phyloP scores from a whole-genome alignment of 2,113 vertebrate genomes.

The Calypte anna region DNA sequence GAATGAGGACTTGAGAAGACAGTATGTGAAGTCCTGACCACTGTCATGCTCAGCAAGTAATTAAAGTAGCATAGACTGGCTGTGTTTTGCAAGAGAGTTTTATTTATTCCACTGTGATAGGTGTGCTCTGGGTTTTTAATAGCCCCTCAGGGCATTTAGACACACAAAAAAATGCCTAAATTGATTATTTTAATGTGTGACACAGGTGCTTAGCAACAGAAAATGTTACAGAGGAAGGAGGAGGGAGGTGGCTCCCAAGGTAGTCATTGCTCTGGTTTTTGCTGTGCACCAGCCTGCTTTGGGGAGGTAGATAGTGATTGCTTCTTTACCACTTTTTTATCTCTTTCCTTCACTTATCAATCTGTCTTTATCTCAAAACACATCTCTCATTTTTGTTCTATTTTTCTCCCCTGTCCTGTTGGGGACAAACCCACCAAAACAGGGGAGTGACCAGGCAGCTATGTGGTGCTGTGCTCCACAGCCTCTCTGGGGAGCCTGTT shows the following conservation, averaged over 20 bases:
- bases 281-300: background rate
- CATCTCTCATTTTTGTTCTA: background rate
- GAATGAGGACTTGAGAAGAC: background rate
- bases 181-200: background rate
- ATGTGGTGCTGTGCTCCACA: background rate
- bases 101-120: background rate
- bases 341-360: background rate
- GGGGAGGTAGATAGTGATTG: background rate
- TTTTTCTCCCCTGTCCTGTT: fast-evolving
- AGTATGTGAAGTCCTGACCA: background rate
- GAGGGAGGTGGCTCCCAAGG: background rate
- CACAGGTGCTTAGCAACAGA: background rate
- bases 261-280: background rate
- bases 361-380: background rate
- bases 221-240: background rate
- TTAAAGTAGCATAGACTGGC: background rate
- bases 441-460: background rate
- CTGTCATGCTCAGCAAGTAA: background rate
- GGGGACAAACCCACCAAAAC: too few relatives aligned
- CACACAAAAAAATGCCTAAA: background rate
- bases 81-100: background rate
- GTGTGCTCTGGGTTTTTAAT: background rate
- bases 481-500: too few relatives aligned
- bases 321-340: background rate
- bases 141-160: background rate